Conservation (phyloP, 2,113 vertebrate genomes). For the Pipa parva region DNA sequence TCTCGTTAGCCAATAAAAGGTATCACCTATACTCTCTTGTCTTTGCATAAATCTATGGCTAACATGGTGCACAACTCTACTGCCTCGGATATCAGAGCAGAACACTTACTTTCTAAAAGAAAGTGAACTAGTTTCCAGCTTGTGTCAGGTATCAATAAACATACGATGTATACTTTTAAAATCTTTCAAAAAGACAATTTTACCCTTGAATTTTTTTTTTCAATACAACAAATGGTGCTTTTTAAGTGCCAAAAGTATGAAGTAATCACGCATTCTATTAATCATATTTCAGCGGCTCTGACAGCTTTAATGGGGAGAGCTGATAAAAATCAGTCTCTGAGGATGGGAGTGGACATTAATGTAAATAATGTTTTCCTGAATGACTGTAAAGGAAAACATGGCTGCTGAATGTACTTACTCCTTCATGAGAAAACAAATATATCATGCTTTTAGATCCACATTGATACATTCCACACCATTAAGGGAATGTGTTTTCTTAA, state of each 20-base stretch:
- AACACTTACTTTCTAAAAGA: too few species aligned
- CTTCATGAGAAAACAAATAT: slow-evolving; percentile 48
- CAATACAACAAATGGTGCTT: slow-evolving; percentile 16
- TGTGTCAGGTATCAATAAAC: too few species aligned
- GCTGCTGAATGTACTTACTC: slow-evolving; percentile 45
- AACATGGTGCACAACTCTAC: too few species aligned
- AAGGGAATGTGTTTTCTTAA: slow-evolving; percentile 47
- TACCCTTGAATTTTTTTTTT: background rate
- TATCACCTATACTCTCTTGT: too few species aligned
- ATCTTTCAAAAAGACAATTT: background rate
- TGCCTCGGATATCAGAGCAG: too few species aligned
- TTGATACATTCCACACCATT: slow-evolving; percentile 43
- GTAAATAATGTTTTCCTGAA: slow-evolving; percentile 61
- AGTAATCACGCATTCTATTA: slow-evolving; percentile 64
- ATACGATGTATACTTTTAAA: background rate
- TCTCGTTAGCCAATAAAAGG: too few species aligned
- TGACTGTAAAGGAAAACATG: slow-evolving; percentile 47
- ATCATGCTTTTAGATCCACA: slow-evolving; percentile 38
- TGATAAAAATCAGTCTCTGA: slow-evolving; percentile 66
- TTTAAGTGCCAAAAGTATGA: slow-evolving; percentile 61
- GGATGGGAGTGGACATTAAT: slow-evolving; percentile 58
- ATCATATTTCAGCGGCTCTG: slow-evolving; percentile 59
- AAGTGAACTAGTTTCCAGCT: too few species aligned
- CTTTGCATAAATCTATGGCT: too few species aligned
- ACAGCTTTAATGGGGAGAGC: slow-evolving; percentile 66